phyloP scores from a whole-genome alignment of 2,113 vertebrate species.

The Damaliscus lunatus region DNA sequence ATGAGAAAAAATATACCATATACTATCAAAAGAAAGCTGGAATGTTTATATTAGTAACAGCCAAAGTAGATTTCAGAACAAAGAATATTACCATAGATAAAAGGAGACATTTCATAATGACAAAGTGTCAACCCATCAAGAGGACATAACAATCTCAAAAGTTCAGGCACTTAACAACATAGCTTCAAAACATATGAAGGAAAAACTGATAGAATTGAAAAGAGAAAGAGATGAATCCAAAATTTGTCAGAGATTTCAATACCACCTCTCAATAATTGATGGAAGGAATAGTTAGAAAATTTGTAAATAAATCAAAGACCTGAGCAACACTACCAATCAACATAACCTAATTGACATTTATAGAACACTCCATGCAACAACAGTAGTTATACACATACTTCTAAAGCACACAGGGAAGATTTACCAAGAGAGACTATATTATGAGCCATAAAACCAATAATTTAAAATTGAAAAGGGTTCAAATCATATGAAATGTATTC shows the following conservation, averaged over 20 bases:
- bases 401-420: not conserved
- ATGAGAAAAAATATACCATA: not conserved
- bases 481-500: not conserved
- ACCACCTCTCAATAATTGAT: not conserved
- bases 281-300: not conserved
- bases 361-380: not conserved
- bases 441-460: not conserved
- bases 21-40: not conserved
- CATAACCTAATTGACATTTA: not conserved
- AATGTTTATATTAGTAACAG: not conserved
- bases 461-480: not conserved
- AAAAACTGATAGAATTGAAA: conserved; percentile 13
- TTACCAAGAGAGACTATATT: not conserved
- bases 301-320: not conserved
- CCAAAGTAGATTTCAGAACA: conserved; percentile 29
- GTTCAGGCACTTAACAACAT: not conserved
- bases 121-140: not conserved
- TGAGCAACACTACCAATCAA: not conserved
- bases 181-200: not conserved
- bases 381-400: not conserved
- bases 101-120: not conserved
- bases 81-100: not conserved
- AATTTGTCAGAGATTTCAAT: not conserved
- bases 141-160: not conserved
- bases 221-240: not conserved